Evolutionary conservation across 2,888 invertebrate genomes (phyloP), one percentile per base, ranked within the genome.

Genomic region (Phorcus lineatus): DNA sequence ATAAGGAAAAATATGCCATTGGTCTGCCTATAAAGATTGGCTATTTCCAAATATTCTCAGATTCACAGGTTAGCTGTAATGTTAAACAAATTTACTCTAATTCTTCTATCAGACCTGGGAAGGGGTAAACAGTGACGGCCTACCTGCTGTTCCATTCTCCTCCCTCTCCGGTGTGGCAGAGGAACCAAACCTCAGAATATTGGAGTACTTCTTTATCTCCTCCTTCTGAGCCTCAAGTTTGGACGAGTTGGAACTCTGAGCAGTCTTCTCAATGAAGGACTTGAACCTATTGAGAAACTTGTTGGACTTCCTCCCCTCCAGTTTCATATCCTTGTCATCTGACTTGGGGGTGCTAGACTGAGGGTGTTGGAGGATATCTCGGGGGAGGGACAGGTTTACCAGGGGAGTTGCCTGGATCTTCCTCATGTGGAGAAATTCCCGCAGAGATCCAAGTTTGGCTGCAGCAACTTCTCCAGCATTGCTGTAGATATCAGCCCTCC

Each of bases 331-430:
- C 17, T 40, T 24, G 4, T 22, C 55, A 16, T 55, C n/a, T 1
- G 22, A n/a, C 40, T 78, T 24, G 22, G 57, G 36, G 3, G 55
- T n/a, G n/a, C 77, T 36, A 13, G 36, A 0, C 9, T n/a, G 31
- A 31, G 11, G 31, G 40, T 47, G 24, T 13, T 28, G 24, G n/a
- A 79, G 57, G n/a, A 80, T 31, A 24, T 81, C 81, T 54, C 78
- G 78, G 54, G 85, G 83, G 19, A 85, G 74, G 11, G 83, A 82
- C 31, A 83, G 79, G 9, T 75, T 80, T 13, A 85, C 36, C 0
- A 91, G 82, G 0, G 89, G 90, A 0, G 90, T 90, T 19, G 85
- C 82, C 66, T 87, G 85, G n/a, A 90, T 80, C 75, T 87, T 86
- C 13, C 90, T 84, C 55, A 89, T 82, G 9, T 84, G 79, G 62